Evolutionary conservation across 2,888 invertebrate genomes (phyloP).

Genomic region (Apocheima hispidaria): DNA sequence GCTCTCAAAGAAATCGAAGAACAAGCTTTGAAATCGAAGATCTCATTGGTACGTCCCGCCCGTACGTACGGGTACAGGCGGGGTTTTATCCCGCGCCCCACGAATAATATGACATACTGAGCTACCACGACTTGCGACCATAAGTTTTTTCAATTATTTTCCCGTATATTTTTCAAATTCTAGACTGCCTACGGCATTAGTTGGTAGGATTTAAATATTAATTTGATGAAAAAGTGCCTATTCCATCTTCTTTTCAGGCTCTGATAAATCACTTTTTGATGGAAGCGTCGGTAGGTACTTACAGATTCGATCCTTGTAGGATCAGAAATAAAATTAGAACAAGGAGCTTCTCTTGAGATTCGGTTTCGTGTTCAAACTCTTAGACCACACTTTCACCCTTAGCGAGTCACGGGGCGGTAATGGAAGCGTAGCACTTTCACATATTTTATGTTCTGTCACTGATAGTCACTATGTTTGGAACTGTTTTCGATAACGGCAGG

Average conservation of each 20-base stretch:
- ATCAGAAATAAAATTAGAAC: constrained; percentile 14
- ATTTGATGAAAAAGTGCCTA: constrained; percentile 47
- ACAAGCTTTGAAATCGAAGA: no score
- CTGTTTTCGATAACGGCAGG: no score
- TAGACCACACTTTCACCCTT: not conserved
- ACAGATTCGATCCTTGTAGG: constrained; percentile 33
- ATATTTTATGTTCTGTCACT: no score
- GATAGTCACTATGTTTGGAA: no score
- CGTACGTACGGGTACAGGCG: no score
- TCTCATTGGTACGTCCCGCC: no score
- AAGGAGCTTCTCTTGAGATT: constrained; percentile 11
- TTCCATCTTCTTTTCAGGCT: constrained; percentile 27
- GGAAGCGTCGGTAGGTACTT: constrained; percentile 27
- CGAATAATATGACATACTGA: no score
- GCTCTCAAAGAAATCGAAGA: no score
- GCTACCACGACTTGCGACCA: not conserved
- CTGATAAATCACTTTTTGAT: constrained; percentile 49
- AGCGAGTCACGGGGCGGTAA: not conserved
- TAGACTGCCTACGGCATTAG: constrained; percentile 46
- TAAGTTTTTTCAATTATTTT: not conserved
- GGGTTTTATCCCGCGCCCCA: no score
- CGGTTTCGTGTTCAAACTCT: not conserved
- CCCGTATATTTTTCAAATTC: constrained; percentile 8
- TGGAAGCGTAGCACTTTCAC: not conserved
- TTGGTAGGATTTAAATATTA: constrained; percentile 54